These are phyloP conservation scores for Sceliomorpha sp. DNA, from an alignment of 2,888 invertebrate species.

Conservation along the genomic window DNA sequence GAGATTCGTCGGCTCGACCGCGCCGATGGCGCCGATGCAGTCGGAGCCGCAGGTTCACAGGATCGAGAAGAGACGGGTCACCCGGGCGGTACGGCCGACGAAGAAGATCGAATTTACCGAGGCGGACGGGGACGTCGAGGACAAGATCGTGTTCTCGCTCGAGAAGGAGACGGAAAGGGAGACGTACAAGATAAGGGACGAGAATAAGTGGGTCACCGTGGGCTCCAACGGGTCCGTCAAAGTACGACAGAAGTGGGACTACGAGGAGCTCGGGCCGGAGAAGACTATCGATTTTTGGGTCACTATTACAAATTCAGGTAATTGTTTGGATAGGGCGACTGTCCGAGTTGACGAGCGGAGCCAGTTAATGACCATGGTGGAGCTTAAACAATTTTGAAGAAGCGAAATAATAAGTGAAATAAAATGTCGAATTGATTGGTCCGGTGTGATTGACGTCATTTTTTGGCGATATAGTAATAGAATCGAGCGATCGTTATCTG, in stretches of 20 bases:
- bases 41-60: too few species aligned
- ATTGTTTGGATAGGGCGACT: too few species aligned
- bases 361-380: too few species aligned
- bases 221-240: slow-evolving; percentile 95
- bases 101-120: slow-evolving; percentile 95
- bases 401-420: too few species aligned
- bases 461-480: too few species aligned
- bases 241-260: slow-evolving; percentile 98
- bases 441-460: too few species aligned
- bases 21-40: slow-evolving; percentile 79
- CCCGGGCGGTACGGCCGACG: slow-evolving; percentile 95
- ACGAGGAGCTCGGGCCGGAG: slow-evolving; percentile 95
- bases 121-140: slow-evolving; percentile 93
- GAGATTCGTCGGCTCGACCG: slow-evolving; percentile 83
- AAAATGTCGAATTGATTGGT: too few species aligned
- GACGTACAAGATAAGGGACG: slow-evolving; percentile 95
- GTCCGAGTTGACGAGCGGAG: too few species aligned
- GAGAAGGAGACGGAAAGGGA: slow-evolving; percentile 96
- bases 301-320: slow-evolving; percentile 93
- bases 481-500: too few species aligned
- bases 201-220: slow-evolving; percentile 96
- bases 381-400: too few species aligned
- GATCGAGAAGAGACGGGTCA: slow-evolving; percentile 82
- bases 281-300: slow-evolving; percentile 98
- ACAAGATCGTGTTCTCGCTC: slow-evolving; percentile 92